These are phyloP conservation scores for Penaeus chinensis DNA, from an alignment of 1,140 invertebrate genomes.

Conservation along the genomic window DNA sequence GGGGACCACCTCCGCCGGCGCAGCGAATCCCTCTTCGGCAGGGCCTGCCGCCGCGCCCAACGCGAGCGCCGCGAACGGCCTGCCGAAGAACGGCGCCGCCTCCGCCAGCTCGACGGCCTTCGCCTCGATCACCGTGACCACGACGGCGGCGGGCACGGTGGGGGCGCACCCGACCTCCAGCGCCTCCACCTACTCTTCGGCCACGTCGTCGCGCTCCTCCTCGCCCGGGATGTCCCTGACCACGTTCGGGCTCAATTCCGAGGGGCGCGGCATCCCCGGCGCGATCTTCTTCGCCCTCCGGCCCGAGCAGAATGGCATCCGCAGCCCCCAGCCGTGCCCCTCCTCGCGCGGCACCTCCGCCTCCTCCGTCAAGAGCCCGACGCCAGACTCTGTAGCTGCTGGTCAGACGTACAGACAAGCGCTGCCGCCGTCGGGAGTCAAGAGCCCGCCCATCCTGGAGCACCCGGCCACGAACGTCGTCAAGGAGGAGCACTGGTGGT, in stretches of 20 bases:
- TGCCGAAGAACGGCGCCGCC: not conserved
- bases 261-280: slow-evolving; percentile 61
- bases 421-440: slow-evolving; percentile 41
- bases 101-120: slow-evolving; percentile 24
- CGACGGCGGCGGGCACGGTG: slow-evolving; percentile 25
- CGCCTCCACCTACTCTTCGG: slow-evolving; percentile 44
- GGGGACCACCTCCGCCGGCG: too few species aligned
- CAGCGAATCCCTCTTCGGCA: too few species aligned
- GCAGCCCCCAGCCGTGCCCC: slow-evolving; percentile 33
- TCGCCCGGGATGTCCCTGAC: slow-evolving; percentile 63
- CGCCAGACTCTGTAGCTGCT: slow-evolving; percentile 9
- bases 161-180: slow-evolving; percentile 9
- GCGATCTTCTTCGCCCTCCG: slow-evolving; percentile 61
- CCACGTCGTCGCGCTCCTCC: slow-evolving; percentile 59
- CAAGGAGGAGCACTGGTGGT: slow-evolving; percentile 60
- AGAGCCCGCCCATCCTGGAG: slow-evolving; percentile 45
- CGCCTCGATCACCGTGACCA: slow-evolving; percentile 53
- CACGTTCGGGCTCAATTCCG: slow-evolving; percentile 61
- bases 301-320: slow-evolving; percentile 31
- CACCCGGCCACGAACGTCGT: slow-evolving; percentile 10
- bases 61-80: not conserved
- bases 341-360: slow-evolving; percentile 21
- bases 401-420: slow-evolving; percentile 23
- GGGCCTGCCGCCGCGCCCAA: too few species aligned
- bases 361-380: slow-evolving; percentile 40